Evolutionary conservation across 2,797 vertebrate species (phyloP).

Genomic region (Gobio occitaniae): DNA sequence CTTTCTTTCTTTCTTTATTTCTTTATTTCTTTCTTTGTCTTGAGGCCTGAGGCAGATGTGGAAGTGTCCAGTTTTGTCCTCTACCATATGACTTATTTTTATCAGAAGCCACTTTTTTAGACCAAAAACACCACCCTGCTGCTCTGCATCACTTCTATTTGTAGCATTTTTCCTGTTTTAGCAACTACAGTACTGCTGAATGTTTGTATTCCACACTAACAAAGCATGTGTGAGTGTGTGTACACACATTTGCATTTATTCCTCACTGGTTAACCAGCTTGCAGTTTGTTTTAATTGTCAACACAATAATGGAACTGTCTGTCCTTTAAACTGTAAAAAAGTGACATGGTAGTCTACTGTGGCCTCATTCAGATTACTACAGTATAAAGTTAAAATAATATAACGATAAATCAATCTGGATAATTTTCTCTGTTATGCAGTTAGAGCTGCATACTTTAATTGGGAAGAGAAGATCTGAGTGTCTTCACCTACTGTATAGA

Average conservation of each 20-base stretch:
- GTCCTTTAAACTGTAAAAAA: constrained; percentile 47
- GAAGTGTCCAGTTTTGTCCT: constrained; percentile 83
- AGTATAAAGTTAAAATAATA: neutral
- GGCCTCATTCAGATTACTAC: neutral
- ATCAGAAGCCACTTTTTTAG: constrained; percentile 84
- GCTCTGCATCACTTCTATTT: constrained; percentile 47
- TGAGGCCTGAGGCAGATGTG: constrained; percentile 74
- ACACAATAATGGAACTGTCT: constrained; percentile 63
- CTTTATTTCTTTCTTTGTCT: neutral
- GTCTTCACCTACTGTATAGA: neutral
- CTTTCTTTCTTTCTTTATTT: constrained; percentile 42
- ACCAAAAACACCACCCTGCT: constrained; percentile 72
- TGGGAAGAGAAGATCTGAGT: neutral
- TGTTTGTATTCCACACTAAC: constrained; percentile 64
- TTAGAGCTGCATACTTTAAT: neutral
- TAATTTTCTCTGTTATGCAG: neutral
- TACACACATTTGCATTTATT: constrained; percentile 11
- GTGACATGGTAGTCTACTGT: neutral
- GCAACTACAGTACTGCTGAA: constrained; percentile 56
- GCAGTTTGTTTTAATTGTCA: constrained; percentile 69
- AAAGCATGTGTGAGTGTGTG: constrained; percentile 43
- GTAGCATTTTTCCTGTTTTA: constrained; percentile 65
- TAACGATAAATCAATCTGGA: neutral
- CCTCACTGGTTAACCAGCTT: constrained; percentile 62
- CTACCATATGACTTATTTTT: constrained; percentile 89